Evolutionary conservation across 2,797 vertebrate species (phyloP).

Genomic region (Aulostomus chinensis): DNA sequence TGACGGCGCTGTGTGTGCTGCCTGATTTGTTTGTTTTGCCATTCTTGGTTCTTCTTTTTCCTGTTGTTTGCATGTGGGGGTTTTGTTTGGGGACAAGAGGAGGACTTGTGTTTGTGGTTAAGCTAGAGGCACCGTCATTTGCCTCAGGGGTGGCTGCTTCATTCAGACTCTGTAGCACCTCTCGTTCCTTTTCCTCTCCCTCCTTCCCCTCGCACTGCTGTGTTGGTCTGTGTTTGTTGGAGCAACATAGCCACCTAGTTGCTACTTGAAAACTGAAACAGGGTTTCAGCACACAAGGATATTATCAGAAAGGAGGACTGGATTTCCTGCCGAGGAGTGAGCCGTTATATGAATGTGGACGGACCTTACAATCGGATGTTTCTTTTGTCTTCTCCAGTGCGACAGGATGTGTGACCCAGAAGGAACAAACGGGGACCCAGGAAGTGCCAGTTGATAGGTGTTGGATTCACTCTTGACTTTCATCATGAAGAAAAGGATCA

Average conservation of each 20-base stretch:
- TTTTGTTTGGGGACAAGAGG: constrained; percentile 64
- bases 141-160: constrained; percentile 52
- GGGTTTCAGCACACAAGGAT: constrained; percentile 7
- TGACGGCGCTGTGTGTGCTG: constrained; percentile 27
- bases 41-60: constrained; percentile 49
- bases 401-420: constrained; percentile 60
- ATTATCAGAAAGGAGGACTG: constrained; percentile 25
- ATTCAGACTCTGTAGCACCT: constrained; percentile 46
- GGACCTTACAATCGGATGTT: constrained; percentile 19
- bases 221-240: constrained; percentile 52
- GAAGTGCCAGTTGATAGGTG: constrained; percentile 41
- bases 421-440: constrained; percentile 30
- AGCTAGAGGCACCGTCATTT: constrained; percentile 44
- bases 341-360: constrained; percentile 10
- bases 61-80: constrained; percentile 64
- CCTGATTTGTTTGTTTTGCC: constrained; percentile 67
- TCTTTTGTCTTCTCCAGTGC: constrained; percentile 17
- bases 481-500: constrained; percentile 36
- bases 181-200: constrained; percentile 36
- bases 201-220: constrained; percentile 17
- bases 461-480: constrained; percentile 20
- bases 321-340: constrained; percentile 7
- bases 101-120: constrained; percentile 66
- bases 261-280: constrained; percentile 27
- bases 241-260: constrained; percentile 60